These are phyloP conservation scores for Rafetus swinhoei DNA, from an alignment of 2,113 vertebrate genomes.

Conservation along the genomic window DNA sequence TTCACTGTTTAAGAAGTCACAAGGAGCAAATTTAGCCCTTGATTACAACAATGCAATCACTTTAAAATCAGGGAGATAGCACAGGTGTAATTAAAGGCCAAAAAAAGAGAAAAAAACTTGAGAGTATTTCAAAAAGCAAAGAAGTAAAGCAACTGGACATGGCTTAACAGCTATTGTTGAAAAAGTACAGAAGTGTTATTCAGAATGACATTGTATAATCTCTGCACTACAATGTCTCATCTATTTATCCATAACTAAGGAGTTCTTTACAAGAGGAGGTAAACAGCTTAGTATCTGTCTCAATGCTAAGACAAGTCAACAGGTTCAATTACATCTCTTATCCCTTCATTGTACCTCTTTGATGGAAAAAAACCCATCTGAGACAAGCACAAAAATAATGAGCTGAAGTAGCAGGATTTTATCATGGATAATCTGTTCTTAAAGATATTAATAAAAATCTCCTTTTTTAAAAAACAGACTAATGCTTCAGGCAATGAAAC, in stretches of 20 bases:
- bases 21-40: background rate
- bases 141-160: background rate
- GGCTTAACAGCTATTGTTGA: background rate
- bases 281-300: background rate
- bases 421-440: background rate
- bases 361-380: background rate
- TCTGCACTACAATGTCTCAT: background rate
- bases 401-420: background rate
- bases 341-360: background rate
- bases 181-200: background rate
- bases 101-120: background rate
- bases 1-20: background rate
- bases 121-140: slow-evolving; percentile 16
- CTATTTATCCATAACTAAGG: background rate
- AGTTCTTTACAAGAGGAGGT: background rate
- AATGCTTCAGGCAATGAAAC: background rate
- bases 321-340: background rate
- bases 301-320: background rate
- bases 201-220: background rate
- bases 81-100: background rate
- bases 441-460: background rate
- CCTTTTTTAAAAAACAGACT: background rate
- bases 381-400: background rate
- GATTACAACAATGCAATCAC: background rate
- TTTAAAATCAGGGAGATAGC: background rate